A percentile compares a stretch with the other conserved stretches of the same genome.
phyloP scores from a whole-genome alignment of 2,888 invertebrate species.

The Balanococcus diminutus region DNA sequence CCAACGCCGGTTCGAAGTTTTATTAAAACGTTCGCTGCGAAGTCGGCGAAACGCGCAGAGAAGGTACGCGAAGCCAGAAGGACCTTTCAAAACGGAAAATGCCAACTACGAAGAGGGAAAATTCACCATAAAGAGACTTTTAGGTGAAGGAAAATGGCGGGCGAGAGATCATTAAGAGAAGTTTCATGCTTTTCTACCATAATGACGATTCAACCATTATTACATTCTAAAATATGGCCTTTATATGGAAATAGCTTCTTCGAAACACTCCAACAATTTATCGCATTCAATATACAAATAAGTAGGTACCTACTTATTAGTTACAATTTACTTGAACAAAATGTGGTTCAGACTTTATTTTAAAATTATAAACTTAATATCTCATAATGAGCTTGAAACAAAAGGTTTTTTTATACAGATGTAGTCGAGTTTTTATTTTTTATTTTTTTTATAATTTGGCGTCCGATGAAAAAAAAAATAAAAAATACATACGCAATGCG shows the following conservation, averaged over 20 bases:
- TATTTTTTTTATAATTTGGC: too few species aligned
- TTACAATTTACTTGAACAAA: too few species aligned
- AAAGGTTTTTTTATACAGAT: too few species aligned
- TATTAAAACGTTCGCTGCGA: conserved; percentile 48
- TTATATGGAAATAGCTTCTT: background rate
- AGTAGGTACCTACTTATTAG: background rate
- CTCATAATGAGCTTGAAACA: too few species aligned
- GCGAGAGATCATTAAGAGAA: conserved; percentile 43
- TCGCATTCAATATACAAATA: background rate
- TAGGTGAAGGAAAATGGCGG: conserved; percentile 49
- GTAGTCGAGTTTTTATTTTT: too few species aligned
- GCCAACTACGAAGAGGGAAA: conserved; percentile 25
- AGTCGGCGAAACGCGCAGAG: background rate
- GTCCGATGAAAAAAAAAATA: background rate
- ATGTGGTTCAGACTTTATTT: too few species aligned
- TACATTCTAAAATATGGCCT: background rate
- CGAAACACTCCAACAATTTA: background rate
- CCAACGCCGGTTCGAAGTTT: conserved; percentile 50
- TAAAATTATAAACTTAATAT: too few species aligned
- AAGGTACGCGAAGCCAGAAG: background rate
- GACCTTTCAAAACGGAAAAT: conserved; percentile 21
- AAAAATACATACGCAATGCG: background rate
- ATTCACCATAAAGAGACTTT: conserved; percentile 14
- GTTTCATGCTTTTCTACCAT: background rate
- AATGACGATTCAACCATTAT: conserved; percentile 1